Evolutionary conservation across 2,797 vertebrate species (phyloP), one percentile per base, ranked within the genome.

Genomic region (Sebastiscus albofasciatus): DNA sequence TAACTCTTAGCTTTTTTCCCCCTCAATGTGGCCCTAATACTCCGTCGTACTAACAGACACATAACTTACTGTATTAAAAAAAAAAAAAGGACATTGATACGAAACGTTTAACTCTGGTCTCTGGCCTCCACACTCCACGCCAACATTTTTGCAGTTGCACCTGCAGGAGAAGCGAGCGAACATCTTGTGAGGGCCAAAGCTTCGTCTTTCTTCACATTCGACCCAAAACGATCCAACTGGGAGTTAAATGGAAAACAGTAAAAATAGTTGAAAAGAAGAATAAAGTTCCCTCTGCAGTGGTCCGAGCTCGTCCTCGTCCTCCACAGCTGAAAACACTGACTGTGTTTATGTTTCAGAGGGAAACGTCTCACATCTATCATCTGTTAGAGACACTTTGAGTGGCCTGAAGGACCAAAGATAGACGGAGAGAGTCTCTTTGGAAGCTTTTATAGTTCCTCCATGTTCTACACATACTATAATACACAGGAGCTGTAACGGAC

Each of bases 311-410:
- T 89, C 87, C 84, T 86, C 81, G 71, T 81, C 80, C 77, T 81
- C 80, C 78, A 74, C 92, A 93, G 93, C 90, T 93, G 92, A 93
- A 93, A 90, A 90, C 89, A 90, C 92, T 83, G 82, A 77, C 89
- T 81, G 84, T 92, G 89, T 93, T 93, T 92, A 81, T 87, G 85
- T 90, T 92, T 82, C 4, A 74, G 83, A 87, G 84, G 90, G 81
- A 90, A 90, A 85, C 39, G 77, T 88, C 87, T 87, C 75, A 78
- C 90, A 92, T 94, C 81, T 54, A 85, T 93, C 91, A 91, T 92
- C 67, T 55, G 77, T 69, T 16, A 36, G 86, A 85, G 83, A 79
- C 83, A 54, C 22, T 67, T 56, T 73, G 55, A 64, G 69, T 26
- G 64, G 62, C 68, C 52, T 39, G 68, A 77, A 49, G 61, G 67